Evolutionary conservation across 2,888 invertebrate species (phyloP).

Genomic region (Diaphora mendica): DNA sequence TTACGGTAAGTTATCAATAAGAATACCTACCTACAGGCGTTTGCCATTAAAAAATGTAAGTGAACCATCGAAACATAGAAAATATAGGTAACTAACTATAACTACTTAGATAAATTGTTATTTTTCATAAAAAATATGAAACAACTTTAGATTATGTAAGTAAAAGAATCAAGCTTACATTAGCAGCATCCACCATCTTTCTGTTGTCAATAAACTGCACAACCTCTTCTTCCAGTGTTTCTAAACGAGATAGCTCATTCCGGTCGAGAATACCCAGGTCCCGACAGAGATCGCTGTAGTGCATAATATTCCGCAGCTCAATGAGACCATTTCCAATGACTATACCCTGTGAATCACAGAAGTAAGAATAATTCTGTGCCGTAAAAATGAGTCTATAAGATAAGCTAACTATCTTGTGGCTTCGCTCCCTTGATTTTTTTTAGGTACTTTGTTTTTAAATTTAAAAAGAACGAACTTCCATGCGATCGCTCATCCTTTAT

Average conservation of each 20-base stretch:
- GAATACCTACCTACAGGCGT: too few relatives aligned
- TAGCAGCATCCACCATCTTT: constrained; percentile 72
- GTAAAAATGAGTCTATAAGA: not conserved
- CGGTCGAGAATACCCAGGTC: constrained; percentile 79
- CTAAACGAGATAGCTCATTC: constrained; percentile 45
- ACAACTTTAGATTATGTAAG: not conserved
- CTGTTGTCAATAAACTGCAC: constrained; percentile 63
- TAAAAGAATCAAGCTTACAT: constrained; percentile 52
- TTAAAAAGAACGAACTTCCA: too few relatives aligned
- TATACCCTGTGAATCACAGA: constrained; percentile 65
- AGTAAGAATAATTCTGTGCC: too few relatives aligned
- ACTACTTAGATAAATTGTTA: too few relatives aligned
- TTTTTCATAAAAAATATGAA: not conserved
- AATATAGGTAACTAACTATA: too few relatives aligned
- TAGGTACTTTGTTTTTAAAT: too few relatives aligned
- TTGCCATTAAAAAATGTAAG: too few relatives aligned
- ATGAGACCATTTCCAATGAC: constrained; percentile 81
- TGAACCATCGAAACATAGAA: too few relatives aligned
- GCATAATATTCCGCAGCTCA: constrained; percentile 78
- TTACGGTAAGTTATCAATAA: too few relatives aligned
- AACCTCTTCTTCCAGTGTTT: constrained; percentile 72
- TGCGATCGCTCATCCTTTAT: too few relatives aligned
- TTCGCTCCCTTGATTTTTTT: too few relatives aligned
- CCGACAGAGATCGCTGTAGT: constrained; percentile 74
- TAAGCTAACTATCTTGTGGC: too few relatives aligned